Evolutionary conservation across 2,113 vertebrate species (phyloP).

Genomic region (Theristicus caerulescens): DNA sequence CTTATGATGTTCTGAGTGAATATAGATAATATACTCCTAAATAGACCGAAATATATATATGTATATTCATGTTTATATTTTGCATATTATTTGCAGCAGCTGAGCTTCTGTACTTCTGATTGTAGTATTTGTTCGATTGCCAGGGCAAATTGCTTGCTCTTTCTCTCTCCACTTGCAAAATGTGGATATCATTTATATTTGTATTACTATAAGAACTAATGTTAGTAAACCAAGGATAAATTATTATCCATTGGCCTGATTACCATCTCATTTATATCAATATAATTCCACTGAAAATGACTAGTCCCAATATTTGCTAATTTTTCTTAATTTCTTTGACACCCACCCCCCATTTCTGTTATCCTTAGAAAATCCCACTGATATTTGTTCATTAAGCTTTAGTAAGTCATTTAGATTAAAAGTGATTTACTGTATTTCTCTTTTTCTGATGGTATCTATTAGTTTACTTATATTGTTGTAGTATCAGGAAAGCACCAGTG

Average conservation of each 20-base stretch:
- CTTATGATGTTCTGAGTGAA: not conserved
- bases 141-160: not conserved
- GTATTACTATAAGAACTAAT: not conserved
- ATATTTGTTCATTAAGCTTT: not conserved
- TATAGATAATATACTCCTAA: not conserved
- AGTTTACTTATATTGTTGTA: not conserved
- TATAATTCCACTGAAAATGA: not conserved
- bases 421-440: not conserved
- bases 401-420: not conserved
- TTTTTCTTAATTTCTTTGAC: not conserved
- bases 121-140: not conserved
- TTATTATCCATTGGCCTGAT: not conserved
- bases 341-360: fast-evolving
- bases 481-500: not conserved
- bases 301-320: not conserved
- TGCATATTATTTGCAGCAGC: not conserved
- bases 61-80: not conserved
- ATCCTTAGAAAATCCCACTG: not conserved
- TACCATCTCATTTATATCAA: not conserved
- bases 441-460: not conserved
- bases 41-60: not conserved
- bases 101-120: not conserved
- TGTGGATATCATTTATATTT: not conserved
- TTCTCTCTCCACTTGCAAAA: not conserved
- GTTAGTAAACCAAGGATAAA: not conserved